Percentiles rank a stretch among this genome's conserved stretches.
Conservation (phyloP, 2,113 vertebrate genomes). For the Diadophis punctatus region DNA sequence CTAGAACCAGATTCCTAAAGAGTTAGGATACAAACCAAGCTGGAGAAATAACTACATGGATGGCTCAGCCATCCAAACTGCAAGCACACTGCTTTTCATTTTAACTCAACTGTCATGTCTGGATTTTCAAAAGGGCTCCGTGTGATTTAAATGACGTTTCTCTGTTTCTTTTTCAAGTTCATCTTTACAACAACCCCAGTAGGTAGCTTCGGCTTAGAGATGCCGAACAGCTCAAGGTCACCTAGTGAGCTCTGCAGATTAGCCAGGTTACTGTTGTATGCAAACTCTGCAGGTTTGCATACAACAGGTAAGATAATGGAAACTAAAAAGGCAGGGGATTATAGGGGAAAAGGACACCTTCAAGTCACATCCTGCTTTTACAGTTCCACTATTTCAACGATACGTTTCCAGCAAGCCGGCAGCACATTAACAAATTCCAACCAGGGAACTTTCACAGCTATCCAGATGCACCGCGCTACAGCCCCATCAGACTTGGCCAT, state of each 20-base stretch:
- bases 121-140: background rate
- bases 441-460: background rate
- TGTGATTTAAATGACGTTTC: background rate
- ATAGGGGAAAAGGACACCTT: background rate
- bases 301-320: background rate
- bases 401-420: background rate
- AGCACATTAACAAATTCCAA: background rate
- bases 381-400: background rate
- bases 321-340: background rate
- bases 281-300: background rate
- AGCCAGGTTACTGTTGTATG: no score
- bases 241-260: background rate
- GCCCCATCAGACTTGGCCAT: background rate
- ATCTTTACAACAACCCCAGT: background rate
- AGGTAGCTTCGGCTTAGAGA: background rate
- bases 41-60: background rate
- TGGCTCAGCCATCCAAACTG: background rate
- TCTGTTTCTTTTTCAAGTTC: background rate
- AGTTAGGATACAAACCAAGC: background rate
- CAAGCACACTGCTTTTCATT: background rate
- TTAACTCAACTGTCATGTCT: background rate
- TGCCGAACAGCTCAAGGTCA: background rate
- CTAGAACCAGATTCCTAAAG: background rate
- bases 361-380: background rate
- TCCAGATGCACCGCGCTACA: background rate